Evolutionary conservation across 2,113 vertebrate species (phyloP).

Genomic region (Sylvilagus bachmani): DNA sequence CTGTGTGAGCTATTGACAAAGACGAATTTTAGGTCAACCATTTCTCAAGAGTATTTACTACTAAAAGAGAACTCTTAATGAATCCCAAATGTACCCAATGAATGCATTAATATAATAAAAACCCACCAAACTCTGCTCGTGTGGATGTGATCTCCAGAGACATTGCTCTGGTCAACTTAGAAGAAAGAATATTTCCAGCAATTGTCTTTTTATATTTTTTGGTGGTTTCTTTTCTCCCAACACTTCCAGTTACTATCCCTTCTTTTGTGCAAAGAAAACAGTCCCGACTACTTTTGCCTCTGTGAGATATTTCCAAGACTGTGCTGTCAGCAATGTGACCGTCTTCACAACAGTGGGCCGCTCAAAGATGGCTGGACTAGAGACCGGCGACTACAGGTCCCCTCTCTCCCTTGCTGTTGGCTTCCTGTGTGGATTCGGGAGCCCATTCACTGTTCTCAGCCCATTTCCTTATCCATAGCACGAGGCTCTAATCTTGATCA

Average conservation of each 20-base stretch:
- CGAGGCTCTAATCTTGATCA: background rate
- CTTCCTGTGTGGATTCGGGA: background rate
- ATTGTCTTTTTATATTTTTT: background rate
- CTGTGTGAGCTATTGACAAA: slow-evolving; percentile 13
- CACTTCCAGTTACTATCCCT: background rate
- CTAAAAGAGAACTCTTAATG: slow-evolving; percentile 42
- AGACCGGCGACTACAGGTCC: background rate
- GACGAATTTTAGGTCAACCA: background rate
- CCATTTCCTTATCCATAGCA: slow-evolving; percentile 1
- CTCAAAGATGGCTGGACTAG: background rate
- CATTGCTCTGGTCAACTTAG: background rate
- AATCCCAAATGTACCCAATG: background rate
- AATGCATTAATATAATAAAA: slow-evolving; percentile 47
- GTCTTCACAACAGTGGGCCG: background rate
- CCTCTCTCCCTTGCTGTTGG: slow-evolving; percentile 3
- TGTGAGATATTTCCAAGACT: background rate
- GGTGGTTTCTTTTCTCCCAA: background rate
- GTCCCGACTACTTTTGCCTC: background rate
- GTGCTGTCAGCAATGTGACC: background rate
- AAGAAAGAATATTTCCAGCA: slow-evolving; percentile 36
- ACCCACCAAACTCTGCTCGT: background rate
- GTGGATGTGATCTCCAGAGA: background rate
- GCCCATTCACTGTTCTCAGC: background rate
- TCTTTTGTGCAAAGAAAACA: background rate
- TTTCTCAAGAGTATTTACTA: slow-evolving; percentile 7